Percentiles rank a stretch among this genome's conserved stretches.
Evolutionary conservation across 2,888 invertebrate genomes (phyloP).

Genomic region (Drosophila helvetica): DNA sequence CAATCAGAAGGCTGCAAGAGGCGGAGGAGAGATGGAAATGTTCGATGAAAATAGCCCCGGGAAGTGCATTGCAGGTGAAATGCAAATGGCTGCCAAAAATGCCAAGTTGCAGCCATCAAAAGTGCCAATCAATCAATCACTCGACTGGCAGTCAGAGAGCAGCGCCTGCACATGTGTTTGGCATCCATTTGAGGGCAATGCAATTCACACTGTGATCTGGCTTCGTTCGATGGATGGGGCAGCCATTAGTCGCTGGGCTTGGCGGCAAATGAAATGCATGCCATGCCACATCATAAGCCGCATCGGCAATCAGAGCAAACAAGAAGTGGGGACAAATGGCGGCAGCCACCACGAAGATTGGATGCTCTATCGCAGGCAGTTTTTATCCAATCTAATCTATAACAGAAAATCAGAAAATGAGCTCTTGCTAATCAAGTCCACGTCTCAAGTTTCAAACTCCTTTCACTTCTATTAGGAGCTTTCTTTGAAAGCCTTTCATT

Average conservation of each 20-base stretch:
- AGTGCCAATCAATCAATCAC: conserved; percentile 64
- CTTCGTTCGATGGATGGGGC: conserved; percentile 22
- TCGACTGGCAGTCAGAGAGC: conserved; percentile 30
- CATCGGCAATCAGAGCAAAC: conserved; percentile 33
- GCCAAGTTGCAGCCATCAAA: conserved; percentile 64
- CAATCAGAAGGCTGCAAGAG: conserved; percentile 80
- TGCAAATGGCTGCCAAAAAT: conserved; percentile 65
- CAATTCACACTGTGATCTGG: conserved; percentile 26
- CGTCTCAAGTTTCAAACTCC: no score
- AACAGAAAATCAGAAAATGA: no score
- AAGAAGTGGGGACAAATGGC: conserved; percentile 9
- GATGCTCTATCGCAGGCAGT: conserved; percentile 12
- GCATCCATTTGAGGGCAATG: conserved; percentile 40
- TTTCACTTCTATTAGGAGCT: background rate
- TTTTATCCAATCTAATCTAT: no score
- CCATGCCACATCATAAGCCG: conserved; percentile 41
- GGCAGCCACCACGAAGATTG: background rate
- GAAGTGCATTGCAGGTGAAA: conserved; percentile 32
- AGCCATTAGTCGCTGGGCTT: conserved; percentile 31
- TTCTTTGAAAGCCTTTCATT: no score
- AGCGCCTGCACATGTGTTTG: conserved; percentile 40
- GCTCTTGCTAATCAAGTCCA: no score
- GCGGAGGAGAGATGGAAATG: background rate
- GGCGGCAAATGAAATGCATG: conserved; percentile 44
- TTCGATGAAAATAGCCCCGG: conserved; percentile 27